Evolutionary conservation across 2,797 vertebrate species (phyloP).

Genomic region (Schizothorax lantsangensis): DNA sequence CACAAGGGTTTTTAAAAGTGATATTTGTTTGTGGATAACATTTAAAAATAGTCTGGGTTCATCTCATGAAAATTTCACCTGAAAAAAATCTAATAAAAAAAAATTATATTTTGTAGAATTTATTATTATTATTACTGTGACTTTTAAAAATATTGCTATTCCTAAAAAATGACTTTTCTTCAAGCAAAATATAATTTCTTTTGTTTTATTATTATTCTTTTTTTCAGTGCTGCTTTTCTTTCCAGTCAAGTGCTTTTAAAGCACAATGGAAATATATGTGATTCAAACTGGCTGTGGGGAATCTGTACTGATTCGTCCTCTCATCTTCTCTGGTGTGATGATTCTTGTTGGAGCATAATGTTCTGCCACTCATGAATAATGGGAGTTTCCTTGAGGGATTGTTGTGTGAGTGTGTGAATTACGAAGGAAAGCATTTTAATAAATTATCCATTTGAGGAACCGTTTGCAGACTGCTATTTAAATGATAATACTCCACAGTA

Average conservation of each 20-base stretch:
- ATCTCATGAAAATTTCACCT: not conserved
- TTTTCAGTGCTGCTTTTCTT: conserved; percentile 27
- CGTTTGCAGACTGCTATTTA: not conserved
- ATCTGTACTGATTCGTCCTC: conserved; percentile 6
- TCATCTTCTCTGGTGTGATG: conserved; percentile 19
- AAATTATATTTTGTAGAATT: conserved; percentile 19
- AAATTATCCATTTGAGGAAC: conserved; percentile 65
- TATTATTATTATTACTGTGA: not conserved
- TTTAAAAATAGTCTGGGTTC: conserved; percentile 4
- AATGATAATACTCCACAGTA: not conserved
- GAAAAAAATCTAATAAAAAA: not conserved
- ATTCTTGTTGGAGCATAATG: conserved; percentile 23
- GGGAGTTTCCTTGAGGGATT: not conserved
- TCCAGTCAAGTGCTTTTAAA: conserved; percentile 42
- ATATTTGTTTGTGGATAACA: not conserved
- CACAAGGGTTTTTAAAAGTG: conserved; percentile 32
- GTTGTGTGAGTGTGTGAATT: conserved; percentile 38
- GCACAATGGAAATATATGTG: conserved; percentile 40
- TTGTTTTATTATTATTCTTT: not conserved
- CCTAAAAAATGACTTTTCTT: not conserved
- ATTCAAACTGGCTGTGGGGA: conserved; percentile 38
- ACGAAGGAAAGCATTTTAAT: conserved; percentile 65
- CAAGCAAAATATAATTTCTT: not conserved
- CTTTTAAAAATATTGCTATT: not conserved
- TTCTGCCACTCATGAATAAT: not conserved